Evolutionary conservation across 2,797 vertebrate genomes (phyloP), one percentile per base, ranked within the genome.

Genomic region (Phalloptychus januarius): DNA sequence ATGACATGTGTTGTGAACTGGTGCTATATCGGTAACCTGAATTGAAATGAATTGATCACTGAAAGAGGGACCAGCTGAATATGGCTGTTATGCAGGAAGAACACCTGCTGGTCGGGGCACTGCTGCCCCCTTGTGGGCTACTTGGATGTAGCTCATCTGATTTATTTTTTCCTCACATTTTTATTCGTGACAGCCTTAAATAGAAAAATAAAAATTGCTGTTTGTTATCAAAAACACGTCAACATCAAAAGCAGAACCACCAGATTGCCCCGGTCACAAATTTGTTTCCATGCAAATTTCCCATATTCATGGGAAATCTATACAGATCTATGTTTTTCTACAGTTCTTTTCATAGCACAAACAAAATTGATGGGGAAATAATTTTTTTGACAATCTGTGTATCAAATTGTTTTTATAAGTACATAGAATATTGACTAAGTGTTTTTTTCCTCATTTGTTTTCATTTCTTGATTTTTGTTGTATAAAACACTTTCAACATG

Each of bases 361-460:
- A n/a, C n/a, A 56, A 5, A 28, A 56, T n/a, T 56, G 11, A 56
- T 56, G 54, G n/a, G n/a, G 54, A 5, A 28, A 13, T 28, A 2
- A 5, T 28, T 28, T 28, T 44, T 54, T 13, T 56, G 12, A 4
- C 3, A 4, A 12, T 28, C n/a, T 56, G 4, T 56, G 0, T 56
- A 56, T 28, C 4, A 56, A 28, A 54, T 54, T 11, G 52, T 13
- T n/a, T 56, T 12, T 28, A 56, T 12, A 56, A 28, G 4, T 12
- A n/a, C 0, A 56, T 12, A 56, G 10, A 56, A 56, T n/a, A 56
- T 28, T 56, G 25, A 8, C 10, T n/a, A 12, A 56, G 25, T 1
- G 12, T 28, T 1, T 10, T 0, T 1, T 18, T 0, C 2, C 23
- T 8, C 2, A 2, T 5, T 25, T 54, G n/a, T 54, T 5, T 13